Evolutionary conservation across 1,140 invertebrate genomes (phyloP), one percentile per base, ranked within the genome.

Genomic region (Tetragonula clypearis): DNA sequence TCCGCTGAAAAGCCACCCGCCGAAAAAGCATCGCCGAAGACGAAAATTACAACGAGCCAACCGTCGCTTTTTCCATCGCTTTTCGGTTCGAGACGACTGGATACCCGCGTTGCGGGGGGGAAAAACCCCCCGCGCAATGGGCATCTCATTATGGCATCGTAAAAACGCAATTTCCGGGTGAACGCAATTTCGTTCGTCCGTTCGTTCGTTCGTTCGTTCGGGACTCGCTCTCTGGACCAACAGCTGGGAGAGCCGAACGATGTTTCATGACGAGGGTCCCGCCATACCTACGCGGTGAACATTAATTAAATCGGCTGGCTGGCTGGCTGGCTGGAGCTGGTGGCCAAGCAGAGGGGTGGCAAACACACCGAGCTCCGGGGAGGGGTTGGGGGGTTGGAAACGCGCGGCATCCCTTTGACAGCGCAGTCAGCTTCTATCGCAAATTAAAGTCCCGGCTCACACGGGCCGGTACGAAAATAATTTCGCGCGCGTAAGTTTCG

Each of bases 281-380:
- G 55, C 72, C 65, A 49, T 82, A 60, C 66, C 72, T 84, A 84
- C 75, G 86, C 76, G 78, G 56, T 81, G 82, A 89, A 87, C 85
- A 89, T 89, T 92, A 92, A 92, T 92, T 92, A 92, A 92, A 92
- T 92, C 88, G 88, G 80, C 79, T 80, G 81, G 75, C 71, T 53
- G 69, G 41, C 65, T 65, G 62, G 71, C 73, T 74, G 72, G 72
- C 49, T 60, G 26, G 19, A 60, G 74, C 73, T 88, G 66, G 68
- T 86, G 87, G 77, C 85, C 78, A 55, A 75, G 83, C 62, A 78
- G 14, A 21, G 74, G 30, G 58, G 41, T 21, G 85, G 21, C 26
- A 15, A 30, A 55, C 41, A 55, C 30, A 41, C 35, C 15, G 21
- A n/a, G 23, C 21, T 19, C 41, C 41, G 41, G 79, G 69, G 62